Evolutionary conservation across 2,888 invertebrate species (phyloP), one percentile per base, ranked within the genome.

Genomic region (Trichopoda pennipes): DNA sequence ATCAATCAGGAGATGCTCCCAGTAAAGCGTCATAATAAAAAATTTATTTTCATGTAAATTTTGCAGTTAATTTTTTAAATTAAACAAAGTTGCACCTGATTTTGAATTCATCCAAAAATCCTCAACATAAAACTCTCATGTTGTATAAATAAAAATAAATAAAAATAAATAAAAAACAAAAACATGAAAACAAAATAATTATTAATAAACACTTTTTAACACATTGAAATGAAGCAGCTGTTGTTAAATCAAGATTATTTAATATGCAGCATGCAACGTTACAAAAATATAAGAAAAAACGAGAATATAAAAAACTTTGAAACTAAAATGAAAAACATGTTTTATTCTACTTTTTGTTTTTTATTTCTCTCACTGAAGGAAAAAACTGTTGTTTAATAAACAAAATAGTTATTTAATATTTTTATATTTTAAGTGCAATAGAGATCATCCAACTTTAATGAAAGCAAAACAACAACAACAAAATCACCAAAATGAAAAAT

Each of bases 151-250:
- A 16, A 44, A 61, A 21, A 44, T 17, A 47, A 6, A 28, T 16
- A n/a, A n/a, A n/a, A n/a, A n/a, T n/a, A n/a, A n/a, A n/a, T 51
- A 14, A 23, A 17, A 70, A 38, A 47, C 4, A 17, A 19, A 9
- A 28, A 35, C 16, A 19, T 1, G 53, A 63, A 63, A 38, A 28
- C 8, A 32, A 10, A 38, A 38, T 38, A 58, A 32, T 49, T 44
- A 47, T 74, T 64, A 35, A 63, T 47, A 64, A 64, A 73, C 21
- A 64, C 32, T 64, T 64, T 74, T 64, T 56, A 76, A 69, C 73
- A 76, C 72, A 74, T 81, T 81, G 73, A 81, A 78, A 81, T 74
- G 63, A 64, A 74, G 64, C 81, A 81, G 81, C 81, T 81, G 81
- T 64, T 77, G 69, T 77, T 69, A 23, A 58, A 73, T 68, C 73